A percentile compares a stretch with the other conserved stretches of the same genome.
These are phyloP conservation scores for Papilio demoleus DNA, from an alignment of 2,888 invertebrate genomes.

Conservation along the genomic window DNA sequence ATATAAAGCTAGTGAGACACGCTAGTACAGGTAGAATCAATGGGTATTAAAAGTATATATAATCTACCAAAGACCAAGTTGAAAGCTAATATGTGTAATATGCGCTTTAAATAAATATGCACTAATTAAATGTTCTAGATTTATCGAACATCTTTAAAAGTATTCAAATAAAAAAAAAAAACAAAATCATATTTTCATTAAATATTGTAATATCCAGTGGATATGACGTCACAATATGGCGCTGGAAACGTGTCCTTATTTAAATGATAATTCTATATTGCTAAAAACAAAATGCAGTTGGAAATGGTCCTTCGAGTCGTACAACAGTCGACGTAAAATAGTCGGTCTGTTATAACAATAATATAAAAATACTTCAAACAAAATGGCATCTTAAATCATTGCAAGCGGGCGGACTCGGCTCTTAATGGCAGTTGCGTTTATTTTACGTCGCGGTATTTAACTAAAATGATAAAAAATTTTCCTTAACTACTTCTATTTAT, in stretches of 20 bases:
- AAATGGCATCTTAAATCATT: constrained; percentile 34
- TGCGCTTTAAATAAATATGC: no score
- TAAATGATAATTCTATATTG: no score
- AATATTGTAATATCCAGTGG: no score
- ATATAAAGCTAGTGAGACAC: neutral
- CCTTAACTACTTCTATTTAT: constrained; percentile 14
- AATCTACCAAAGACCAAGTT: no score
- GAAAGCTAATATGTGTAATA: no score
- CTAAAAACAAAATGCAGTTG: no score
- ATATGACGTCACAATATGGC: no score
- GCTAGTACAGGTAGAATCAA: neutral
- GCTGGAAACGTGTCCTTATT: no score
- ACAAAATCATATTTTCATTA: no score
- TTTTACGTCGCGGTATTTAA: constrained; percentile 32
- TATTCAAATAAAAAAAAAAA: no score
- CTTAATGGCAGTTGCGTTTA: constrained; percentile 29
- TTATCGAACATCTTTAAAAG: no score
- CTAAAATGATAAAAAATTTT: constrained; percentile 31
- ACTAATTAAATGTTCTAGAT: no score
- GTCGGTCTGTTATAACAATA: neutral
- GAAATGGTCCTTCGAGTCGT: neutral
- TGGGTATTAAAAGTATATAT: neutral
- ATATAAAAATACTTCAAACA: constrained; percentile 24
- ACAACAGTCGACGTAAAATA: neutral
- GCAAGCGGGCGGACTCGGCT: constrained; percentile 24